Evolutionary conservation across 2,888 invertebrate genomes (phyloP), one percentile per base, ranked within the genome.

Genomic region (Scaptodrosophila latifasciaeformis): DNA sequence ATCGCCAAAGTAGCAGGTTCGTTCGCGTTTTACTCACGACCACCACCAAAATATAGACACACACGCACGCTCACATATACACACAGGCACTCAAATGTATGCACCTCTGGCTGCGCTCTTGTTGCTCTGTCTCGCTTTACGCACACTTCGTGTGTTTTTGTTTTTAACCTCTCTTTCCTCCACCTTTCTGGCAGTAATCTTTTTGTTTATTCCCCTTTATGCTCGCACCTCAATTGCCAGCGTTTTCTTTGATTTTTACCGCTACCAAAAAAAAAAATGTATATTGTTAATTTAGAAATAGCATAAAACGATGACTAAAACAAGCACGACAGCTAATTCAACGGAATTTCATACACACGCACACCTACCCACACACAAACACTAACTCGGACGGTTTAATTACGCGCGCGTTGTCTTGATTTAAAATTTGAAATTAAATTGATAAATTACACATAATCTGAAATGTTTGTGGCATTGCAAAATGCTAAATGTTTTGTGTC

Each of bases 221-320:
- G 21, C 39, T 54, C 49, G 12, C 21, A n/a, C 17, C 45, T 17
- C 42, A 31, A 45, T 43, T 40, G 21, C 39, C 27, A n/a, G 42
- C 15, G 12, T 42, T 1, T 24, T 40, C 76, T 76, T 76, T 72
- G 76, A 72, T 72, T 57, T 75, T 62, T 72, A 76, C 72, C 72
- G 72, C 76, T 58, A 69, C 65, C 72, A 37, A 51, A 62, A 65
- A 34, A 30, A 30, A 30, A n/a, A n/a, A 30, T 30, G n/a, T 12
- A 30, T 13, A 59, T 66, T 66, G 53, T 57, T 66, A 66, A 66
- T 63, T 66, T 67, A 60, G 43, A 56, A 54, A 57, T 66, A 56
- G 62, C 43, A 50, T 62, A 62, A 59, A 57, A 54, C 3, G 12
- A 57, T n/a, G n/a, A n/a, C n/a, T n/a, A n/a, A n/a, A n/a, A n/a